Base-by-base conservation (phyloP, 2,888 invertebrate genomes). In the Agonopterix heracliana region DNA sequence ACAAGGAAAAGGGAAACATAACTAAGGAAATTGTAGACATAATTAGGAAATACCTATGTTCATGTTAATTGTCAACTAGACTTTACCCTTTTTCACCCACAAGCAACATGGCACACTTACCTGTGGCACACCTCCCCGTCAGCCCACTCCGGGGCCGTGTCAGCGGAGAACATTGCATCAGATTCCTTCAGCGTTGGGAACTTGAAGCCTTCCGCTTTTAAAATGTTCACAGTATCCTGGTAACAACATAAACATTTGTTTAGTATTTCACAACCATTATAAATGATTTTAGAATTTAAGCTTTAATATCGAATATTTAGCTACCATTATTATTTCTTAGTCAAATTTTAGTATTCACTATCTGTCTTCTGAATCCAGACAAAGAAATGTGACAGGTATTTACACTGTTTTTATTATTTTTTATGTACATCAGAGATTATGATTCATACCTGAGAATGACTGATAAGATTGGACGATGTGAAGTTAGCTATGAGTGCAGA, bases 91-190 rank as follows among this genome's bases (percentile, higher is more conserved):
- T 17, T n/a, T n/a, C n/a, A n/a, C n/a, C n/a, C n/a, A n/a, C n/a
- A n/a, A 4, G 2, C 17, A 17, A 17, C 4, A 17, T 17, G 4
- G 17, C 3, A 45, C 43, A 60, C 66, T 55, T 58, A 86, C 89
- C 89, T 93, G 85, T 98, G 96, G 68, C 99, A 99, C 9, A 94
- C 94, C 70, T 96, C 95, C 11, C 98, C 98, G 72, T 99, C 98
- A 2, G 94, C 95, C 99, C 99, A 99, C 70, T 97, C 96, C 0
- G 99, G 99, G 9, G 99, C 99, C 17, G 95, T 95, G 74, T 99
- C 98, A 3, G 99, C 96, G 50, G 93, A 93, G 81, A 99, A 99
- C 99, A 99, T 99, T 40, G 99, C 99, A 84, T 99, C 99, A 50
- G 98, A 96, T 84, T 99, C 99, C 71, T 96, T 95, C 48, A 98